Base-by-base conservation (phyloP, 1,140 invertebrate genomes). In the Oedothorax gibbosus region DNA sequence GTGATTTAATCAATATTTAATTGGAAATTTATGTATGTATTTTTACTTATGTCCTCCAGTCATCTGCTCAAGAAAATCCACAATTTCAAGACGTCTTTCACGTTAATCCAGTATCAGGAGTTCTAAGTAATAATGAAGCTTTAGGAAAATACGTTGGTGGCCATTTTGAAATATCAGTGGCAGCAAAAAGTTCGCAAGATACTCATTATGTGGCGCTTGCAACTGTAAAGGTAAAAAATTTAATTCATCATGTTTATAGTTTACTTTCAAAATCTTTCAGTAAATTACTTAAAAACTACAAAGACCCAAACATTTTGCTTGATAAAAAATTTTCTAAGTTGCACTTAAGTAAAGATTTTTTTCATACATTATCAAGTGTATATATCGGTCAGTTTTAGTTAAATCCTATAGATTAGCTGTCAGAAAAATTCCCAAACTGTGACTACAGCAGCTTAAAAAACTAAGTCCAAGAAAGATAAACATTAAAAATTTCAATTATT, bases 61-160 rank as follows among this genome's bases (percentile, higher is more conserved):
- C 78, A 75, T 86, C 85, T 7, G 69, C 71, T 51, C 8, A 82
- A n/a, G 75, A 86, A 62, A 65, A 54, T 12, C 49, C 54, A 7
- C 18, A 49, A 0, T 60, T 87, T n/a, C 78, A 66, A 6, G 87
- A 91, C 88, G 89, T 92, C 21, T 92, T 93, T 87, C 87, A 90
- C 2, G 86, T 95, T 0, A 93, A 95, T 87, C 91, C 92, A 62
- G 87, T 90, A 11, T 94, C 93, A 0, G 95, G 94, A 0, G 93
- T 94, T 82, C 87, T 95, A 14, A 92, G 93, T 62, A 95, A 94
- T 1, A 93, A 92, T 20, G 92, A 92, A 57, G 93, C 93, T 75
- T 91, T 95, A 86, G 90, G 93, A 0, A 91, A 92, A 86, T 95
- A 93, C 87, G 93, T 93, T 0, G 94, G 95, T 88, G 95, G 95